phyloP scores from a whole-genome alignment of 1,140 invertebrate species.

The Anadara kagoshimensis region DNA sequence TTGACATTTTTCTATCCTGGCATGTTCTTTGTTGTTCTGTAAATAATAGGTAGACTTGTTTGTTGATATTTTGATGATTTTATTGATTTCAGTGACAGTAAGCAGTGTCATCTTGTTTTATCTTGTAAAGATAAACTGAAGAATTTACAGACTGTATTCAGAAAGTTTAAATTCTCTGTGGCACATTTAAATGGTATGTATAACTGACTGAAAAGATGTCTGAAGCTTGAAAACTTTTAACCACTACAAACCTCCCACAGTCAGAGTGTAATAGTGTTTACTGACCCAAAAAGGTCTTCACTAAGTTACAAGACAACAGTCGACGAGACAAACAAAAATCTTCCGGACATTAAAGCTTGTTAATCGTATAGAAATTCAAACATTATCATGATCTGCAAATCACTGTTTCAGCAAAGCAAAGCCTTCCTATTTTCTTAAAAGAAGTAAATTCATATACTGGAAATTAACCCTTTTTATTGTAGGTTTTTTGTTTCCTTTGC shows the following conservation, averaged over 20 bases:
- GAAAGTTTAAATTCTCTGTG: background rate
- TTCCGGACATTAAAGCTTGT: background rate
- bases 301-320: too few relatives aligned
- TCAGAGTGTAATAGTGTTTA: too few relatives aligned
- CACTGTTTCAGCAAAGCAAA: background rate
- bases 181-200: constrained; percentile 1
- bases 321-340: background rate
- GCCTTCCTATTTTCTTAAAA: background rate
- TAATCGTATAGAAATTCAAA: background rate
- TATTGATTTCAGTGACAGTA: background rate
- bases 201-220: background rate
- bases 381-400: background rate
- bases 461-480: background rate
- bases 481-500: too few relatives aligned
- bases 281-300: too few relatives aligned
- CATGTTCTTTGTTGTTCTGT: too few relatives aligned
- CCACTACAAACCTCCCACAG: too few relatives aligned
- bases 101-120: background rate
- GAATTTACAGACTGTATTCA: constrained; percentile 1
- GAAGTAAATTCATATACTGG: too few relatives aligned
- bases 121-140: background rate
- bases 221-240: too few relatives aligned
- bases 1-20: background rate
- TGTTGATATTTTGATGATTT: too few relatives aligned
- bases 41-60: too few relatives aligned